phyloP scores from a whole-genome alignment of 2,113 vertebrate genomes.

The Tupaia tana region DNA sequence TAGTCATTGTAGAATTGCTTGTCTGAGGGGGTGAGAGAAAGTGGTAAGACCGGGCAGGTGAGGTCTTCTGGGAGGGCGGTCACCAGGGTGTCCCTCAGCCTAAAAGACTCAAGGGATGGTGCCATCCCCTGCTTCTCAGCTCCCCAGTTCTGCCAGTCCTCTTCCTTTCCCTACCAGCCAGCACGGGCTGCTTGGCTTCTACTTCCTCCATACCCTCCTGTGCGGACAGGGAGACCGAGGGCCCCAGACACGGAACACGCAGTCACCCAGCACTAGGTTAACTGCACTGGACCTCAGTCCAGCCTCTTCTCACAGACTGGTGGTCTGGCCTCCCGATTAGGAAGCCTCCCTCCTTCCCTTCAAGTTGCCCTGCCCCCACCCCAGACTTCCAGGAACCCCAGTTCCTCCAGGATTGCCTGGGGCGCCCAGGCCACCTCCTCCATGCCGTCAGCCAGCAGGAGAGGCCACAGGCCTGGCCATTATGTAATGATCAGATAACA shows the following conservation, averaged over 20 bases:
- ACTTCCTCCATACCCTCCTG: not conserved
- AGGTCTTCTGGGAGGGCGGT: too few relatives aligned
- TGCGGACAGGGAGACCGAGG: not conserved
- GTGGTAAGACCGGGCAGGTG: not conserved
- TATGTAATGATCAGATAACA: constrained; percentile 90
- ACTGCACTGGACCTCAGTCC: not conserved
- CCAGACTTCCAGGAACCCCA: constrained; percentile 82
- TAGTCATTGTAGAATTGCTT: not conserved
- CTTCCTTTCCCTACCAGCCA: not conserved
- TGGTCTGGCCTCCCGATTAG: constrained; percentile 13
- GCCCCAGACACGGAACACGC: accelerated
- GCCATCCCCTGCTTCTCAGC: not conserved
- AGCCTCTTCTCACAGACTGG: not conserved
- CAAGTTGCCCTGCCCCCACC: constrained; percentile 64
- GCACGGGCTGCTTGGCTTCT: not conserved
- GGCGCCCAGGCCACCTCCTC: constrained; percentile 76
- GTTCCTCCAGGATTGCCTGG: constrained; percentile 68
- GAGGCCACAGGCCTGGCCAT: constrained; percentile 82
- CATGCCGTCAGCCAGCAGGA: constrained; percentile 77
- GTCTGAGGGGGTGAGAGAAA: not conserved
- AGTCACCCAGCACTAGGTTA: not conserved
- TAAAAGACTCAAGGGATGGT: not conserved
- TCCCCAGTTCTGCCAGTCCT: not conserved
- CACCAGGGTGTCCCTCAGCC: not conserved
- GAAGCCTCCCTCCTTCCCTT: constrained; percentile 43